Evolutionary conservation across 2,113 vertebrate species (phyloP).

Genomic region (Hiodon tergisus): DNA sequence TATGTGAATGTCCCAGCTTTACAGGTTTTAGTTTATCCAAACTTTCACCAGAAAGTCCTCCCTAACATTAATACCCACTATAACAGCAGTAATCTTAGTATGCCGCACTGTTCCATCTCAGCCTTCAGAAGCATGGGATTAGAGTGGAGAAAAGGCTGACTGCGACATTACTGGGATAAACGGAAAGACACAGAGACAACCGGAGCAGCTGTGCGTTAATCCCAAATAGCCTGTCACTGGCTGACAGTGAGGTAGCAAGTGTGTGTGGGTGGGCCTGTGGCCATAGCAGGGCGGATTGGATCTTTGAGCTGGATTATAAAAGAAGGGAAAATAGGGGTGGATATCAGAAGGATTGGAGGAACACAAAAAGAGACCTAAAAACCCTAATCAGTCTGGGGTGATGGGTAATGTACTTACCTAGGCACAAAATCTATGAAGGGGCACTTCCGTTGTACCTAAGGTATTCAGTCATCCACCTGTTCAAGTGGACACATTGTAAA

Average conservation of each 20-base stretch:
- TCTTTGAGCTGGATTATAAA: background rate
- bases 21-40: background rate
- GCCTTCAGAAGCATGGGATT: constrained; percentile 1
- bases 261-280: background rate
- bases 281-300: background rate
- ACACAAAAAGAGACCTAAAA: no score
- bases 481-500: no score
- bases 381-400: no score
- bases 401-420: no score
- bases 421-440: no score
- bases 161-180: background rate
- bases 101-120: background rate
- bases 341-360: no score
- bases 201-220: constrained; percentile 2
- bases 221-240: constrained; percentile 11
- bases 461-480: no score
- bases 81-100: constrained; percentile 13
- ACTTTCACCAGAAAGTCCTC: constrained; percentile 10
- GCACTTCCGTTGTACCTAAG: no score
- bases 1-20: background rate
- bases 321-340: background rate
- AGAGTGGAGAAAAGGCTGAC: constrained; percentile 13
- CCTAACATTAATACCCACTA: constrained; percentile 5
- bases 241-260: background rate
- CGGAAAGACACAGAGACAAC: background rate